These are phyloP conservation scores for Eilema depressum DNA, from an alignment of 2,888 invertebrate species.

Conservation along the genomic window DNA sequence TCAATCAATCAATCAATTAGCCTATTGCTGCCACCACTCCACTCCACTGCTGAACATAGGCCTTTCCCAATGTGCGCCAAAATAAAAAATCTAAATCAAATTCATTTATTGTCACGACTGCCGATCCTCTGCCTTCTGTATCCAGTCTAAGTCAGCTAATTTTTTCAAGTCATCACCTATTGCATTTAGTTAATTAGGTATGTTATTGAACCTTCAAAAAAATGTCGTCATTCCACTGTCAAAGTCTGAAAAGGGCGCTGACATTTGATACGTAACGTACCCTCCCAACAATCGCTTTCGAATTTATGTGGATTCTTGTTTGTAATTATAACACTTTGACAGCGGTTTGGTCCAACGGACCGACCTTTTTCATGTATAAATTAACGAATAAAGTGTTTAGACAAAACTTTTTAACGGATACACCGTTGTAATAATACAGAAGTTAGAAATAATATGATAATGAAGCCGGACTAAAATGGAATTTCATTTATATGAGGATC, in stretches of 20 bases:
- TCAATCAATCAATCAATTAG: too few relatives aligned
- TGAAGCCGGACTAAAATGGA: slow-evolving; percentile 23
- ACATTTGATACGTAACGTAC: slow-evolving; percentile 12
- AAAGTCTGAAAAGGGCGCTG: slow-evolving; percentile 18
- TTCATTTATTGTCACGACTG: too few relatives aligned
- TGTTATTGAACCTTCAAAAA: neutral
- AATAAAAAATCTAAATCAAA: too few relatives aligned
- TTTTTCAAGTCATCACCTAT: too few relatives aligned
- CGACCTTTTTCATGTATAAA: slow-evolving; percentile 13
- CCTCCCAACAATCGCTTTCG: slow-evolving; percentile 4
- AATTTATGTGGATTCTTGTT: slow-evolving; percentile 18
- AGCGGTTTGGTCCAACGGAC: slow-evolving; percentile 10
- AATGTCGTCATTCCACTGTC: neutral
- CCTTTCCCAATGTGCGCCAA: too few relatives aligned
- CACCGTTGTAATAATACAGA: slow-evolving; percentile 7
- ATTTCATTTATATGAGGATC: slow-evolving; percentile 31
- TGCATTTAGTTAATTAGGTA: neutral
- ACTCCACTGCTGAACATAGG: too few relatives aligned
- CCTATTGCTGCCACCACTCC: too few relatives aligned
- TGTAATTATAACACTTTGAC: slow-evolving; percentile 20
- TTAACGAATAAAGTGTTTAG: slow-evolving; percentile 12
- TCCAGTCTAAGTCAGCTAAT: too few relatives aligned
- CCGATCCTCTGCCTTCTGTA: too few relatives aligned
- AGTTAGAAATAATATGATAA: slow-evolving; percentile 22
- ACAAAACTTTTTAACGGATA: slow-evolving; percentile 13